A percentile compares a stretch with the other conserved stretches of the same genome.
These are phyloP conservation scores for Serranus cabrilla DNA, from an alignment of 2,797 vertebrate genomes.

Conservation along the genomic window DNA sequence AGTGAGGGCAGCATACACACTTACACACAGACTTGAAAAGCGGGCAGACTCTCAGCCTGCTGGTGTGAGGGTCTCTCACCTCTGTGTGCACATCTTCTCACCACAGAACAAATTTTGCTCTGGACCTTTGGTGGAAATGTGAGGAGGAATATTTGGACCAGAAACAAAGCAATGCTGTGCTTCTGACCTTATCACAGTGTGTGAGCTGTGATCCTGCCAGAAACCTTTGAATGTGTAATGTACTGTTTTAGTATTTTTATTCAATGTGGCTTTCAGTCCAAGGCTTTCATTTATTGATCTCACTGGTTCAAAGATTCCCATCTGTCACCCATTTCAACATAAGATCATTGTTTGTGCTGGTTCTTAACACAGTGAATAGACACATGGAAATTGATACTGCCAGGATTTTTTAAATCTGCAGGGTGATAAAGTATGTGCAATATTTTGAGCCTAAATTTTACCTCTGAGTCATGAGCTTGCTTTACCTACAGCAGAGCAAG, in stretches of 20 bases:
- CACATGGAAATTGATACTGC: background rate
- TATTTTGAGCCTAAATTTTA: background rate
- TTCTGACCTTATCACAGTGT: slow-evolving; percentile 1
- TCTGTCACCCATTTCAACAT: background rate
- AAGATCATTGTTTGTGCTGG: background rate
- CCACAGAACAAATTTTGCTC: background rate
- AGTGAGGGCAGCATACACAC: background rate
- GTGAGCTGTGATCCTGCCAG: slow-evolving; percentile 1
- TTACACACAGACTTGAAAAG: background rate
- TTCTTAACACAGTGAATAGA: slow-evolving; percentile 1
- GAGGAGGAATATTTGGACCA: background rate
- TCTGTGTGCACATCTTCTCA: slow-evolving; percentile 2
- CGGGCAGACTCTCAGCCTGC: background rate
- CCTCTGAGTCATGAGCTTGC: background rate
- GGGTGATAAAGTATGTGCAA: background rate
- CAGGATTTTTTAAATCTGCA: background rate
- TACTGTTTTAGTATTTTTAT: background rate
- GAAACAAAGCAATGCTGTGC: slow-evolving; percentile 4
- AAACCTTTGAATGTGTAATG: background rate
- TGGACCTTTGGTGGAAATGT: slow-evolving; percentile 9
- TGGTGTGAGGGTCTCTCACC: slow-evolving; percentile 27
- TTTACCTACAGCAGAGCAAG: background rate
- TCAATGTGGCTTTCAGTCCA: background rate
- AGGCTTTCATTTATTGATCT: background rate
- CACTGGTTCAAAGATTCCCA: background rate